Percentiles rank a stretch among this genome's conserved stretches.
Conservation (phyloP, 1,140 invertebrate genomes). For the Scaptomyza montana region DNA sequence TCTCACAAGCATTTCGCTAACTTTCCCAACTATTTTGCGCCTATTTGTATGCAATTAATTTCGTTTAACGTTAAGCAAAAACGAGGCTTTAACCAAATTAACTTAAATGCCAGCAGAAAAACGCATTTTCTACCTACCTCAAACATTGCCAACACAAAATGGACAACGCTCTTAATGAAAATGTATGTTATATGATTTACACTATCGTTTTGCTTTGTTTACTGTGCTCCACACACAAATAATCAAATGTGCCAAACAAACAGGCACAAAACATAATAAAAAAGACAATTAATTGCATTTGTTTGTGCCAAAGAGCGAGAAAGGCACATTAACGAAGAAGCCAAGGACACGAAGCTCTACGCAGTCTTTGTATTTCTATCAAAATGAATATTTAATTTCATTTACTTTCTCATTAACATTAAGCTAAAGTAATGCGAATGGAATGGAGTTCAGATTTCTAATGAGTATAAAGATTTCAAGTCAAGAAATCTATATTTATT, state of each 20-base stretch:
- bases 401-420: background rate
- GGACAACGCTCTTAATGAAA: conserved; percentile 66
- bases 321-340: conserved; percentile 40
- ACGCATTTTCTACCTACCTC: background rate
- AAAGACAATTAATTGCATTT: conserved; percentile 66
- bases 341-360: background rate
- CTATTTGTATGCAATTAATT: conserved; percentile 79
- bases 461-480: no score
- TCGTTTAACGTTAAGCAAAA: conserved; percentile 42
- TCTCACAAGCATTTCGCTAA: conserved; percentile 16
- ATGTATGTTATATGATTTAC: conserved; percentile 80
- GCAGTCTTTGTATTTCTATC: conserved; percentile 24
- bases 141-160: conserved; percentile 25
- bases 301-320: conserved; percentile 17
- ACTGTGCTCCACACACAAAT: conserved; percentile 51
- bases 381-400: conserved; percentile 41
- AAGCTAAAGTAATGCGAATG: background rate
- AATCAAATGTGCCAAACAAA: conserved; percentile 46
- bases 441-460: no score
- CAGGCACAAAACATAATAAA: conserved; percentile 1
- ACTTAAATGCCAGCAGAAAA: conserved; percentile 59
- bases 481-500: no score
- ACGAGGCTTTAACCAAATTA: conserved; percentile 56
- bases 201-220: conserved; percentile 37
- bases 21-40: conserved; percentile 43